These are phyloP conservation scores for Drosophila auraria DNA, from an alignment of 1,140 invertebrate genomes.

Conservation along the genomic window DNA sequence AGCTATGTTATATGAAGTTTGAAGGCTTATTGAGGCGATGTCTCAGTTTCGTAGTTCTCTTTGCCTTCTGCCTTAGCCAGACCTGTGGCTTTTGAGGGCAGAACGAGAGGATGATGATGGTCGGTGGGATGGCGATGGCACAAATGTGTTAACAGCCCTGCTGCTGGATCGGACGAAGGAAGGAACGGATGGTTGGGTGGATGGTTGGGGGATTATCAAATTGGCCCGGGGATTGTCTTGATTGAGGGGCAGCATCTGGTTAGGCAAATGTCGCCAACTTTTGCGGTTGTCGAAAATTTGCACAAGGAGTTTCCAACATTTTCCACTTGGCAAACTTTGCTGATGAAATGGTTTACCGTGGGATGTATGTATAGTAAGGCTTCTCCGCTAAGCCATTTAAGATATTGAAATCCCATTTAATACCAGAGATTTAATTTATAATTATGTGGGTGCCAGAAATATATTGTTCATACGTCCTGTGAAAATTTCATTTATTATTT, in stretches of 20 bases:
- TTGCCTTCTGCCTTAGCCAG: slow-evolving; percentile 20
- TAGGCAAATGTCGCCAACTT: slow-evolving; percentile 49
- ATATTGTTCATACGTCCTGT: background rate
- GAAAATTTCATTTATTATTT: slow-evolving; percentile 5
- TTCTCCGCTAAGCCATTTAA: background rate
- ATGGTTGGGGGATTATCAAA: slow-evolving; percentile 44
- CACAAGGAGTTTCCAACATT: slow-evolving; percentile 23
- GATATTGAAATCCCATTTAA: slow-evolving; percentile 32
- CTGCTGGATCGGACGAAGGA: background rate
- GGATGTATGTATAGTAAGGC: background rate
- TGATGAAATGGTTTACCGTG: slow-evolving; percentile 15
- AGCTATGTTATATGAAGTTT: slow-evolving; percentile 40
- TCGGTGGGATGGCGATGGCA: background rate
- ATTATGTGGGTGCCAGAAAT: slow-evolving; percentile 17
- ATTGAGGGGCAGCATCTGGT: slow-evolving; percentile 49
- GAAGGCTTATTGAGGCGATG: slow-evolving; percentile 48
- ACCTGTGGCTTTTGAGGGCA: slow-evolving; percentile 33
- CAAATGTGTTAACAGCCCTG: slow-evolving; percentile 36
- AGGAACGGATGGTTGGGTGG: background rate
- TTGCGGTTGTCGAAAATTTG: slow-evolving; percentile 43
- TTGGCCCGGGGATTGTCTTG: slow-evolving; percentile 43
- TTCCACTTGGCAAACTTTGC: slow-evolving; percentile 23
- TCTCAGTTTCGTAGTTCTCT: slow-evolving; percentile 51
- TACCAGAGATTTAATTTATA: slow-evolving; percentile 21
- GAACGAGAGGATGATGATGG: background rate